phyloP scores from a whole-genome alignment of 2,113 vertebrate species.

The Hypanus sabinus region DNA sequence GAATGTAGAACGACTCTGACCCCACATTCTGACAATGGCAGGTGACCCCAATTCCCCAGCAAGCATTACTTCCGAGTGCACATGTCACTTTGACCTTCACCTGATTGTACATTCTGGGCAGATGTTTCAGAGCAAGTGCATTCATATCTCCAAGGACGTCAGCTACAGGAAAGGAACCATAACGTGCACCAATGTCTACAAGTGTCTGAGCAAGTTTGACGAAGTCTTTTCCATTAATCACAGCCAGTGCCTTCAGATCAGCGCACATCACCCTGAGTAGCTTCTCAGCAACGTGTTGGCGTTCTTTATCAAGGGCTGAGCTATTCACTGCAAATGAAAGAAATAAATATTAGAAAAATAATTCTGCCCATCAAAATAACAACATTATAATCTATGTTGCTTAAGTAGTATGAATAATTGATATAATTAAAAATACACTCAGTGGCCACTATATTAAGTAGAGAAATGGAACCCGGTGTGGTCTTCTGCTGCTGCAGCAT shows the following conservation, averaged over 20 bases:
- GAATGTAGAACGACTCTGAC: constrained; percentile 81
- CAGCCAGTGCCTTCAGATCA: constrained; percentile 78
- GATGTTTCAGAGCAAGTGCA: constrained; percentile 83
- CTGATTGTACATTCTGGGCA: constrained; percentile 98
- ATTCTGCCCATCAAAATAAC: background rate
- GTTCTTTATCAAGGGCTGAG: constrained; percentile 85
- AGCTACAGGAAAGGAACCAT: constrained; percentile 85
- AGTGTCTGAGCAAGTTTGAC: constrained; percentile 90
- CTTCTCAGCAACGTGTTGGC: constrained; percentile 89
- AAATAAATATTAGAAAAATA: background rate
- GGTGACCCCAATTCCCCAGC: constrained; percentile 88
- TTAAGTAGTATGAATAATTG: background rate
- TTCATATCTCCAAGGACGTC: constrained; percentile 92
- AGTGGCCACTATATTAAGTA: no score
- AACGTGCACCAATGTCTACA: constrained; percentile 88
- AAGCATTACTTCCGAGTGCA: constrained; percentile 84
- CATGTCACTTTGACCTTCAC: constrained; percentile 98
- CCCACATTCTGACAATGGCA: constrained; percentile 88
- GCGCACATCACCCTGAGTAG: constrained; percentile 88
- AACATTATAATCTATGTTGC: background rate
- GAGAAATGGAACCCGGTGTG: no score
- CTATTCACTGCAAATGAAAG: constrained; percentile 63
- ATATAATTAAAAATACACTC: background rate
- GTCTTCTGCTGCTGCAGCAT: no score
- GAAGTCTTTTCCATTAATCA: constrained; percentile 90